Evolutionary conservation across 2,113 vertebrate species (phyloP), one percentile per base, ranked within the genome.

Genomic region (Ageneiosus marmoratus): DNA sequence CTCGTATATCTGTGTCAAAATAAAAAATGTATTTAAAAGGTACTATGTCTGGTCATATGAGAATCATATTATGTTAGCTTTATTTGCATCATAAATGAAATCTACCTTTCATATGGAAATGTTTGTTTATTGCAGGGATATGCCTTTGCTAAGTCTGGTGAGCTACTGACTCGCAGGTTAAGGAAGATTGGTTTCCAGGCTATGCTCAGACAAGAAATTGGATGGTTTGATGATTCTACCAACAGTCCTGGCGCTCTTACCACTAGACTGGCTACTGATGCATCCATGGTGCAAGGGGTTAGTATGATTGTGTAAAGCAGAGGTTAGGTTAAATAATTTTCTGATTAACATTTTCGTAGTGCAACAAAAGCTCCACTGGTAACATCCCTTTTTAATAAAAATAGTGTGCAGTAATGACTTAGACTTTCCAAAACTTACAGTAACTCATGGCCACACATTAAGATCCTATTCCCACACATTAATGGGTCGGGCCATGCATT

Each of bases 221-320:
- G 94, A 63, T 95, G 94, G 93, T 95, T 94, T 80, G 94, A 95
- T 82, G 86, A 95, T 83, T 89, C 90, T 60, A 87, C 5, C 46
- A 94, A 95, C 88, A 94, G 92, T 84, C 91, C 94, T n/a, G 94
- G 94, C 63, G 90, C 93, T 83, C 88, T 95, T 62, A 94, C 94
- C 77, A 95, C 93, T 34, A 91, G 94, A 83, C 87, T 95, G 73
- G 94, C 94, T 65, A 93, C 92, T 11, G 94, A 95, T 86, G 94
- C 94, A 50, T 93, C 94, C 63, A 94, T 94, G 93, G 91, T 95
- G 13, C 92, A 94, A 81, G 92, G 92, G 79, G 94, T 95, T 78
- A 88, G 91, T 81, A 58, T 32, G 41, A 6, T 16, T 55, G 3
- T 8, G 22, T 32, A 74, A 27, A 58, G 41, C 29, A 29, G 62